Percentiles rank a stretch among this genome's conserved stretches.
phyloP scores from a whole-genome alignment of 2,797 vertebrate species.

The Aeoliscus strigatus region DNA sequence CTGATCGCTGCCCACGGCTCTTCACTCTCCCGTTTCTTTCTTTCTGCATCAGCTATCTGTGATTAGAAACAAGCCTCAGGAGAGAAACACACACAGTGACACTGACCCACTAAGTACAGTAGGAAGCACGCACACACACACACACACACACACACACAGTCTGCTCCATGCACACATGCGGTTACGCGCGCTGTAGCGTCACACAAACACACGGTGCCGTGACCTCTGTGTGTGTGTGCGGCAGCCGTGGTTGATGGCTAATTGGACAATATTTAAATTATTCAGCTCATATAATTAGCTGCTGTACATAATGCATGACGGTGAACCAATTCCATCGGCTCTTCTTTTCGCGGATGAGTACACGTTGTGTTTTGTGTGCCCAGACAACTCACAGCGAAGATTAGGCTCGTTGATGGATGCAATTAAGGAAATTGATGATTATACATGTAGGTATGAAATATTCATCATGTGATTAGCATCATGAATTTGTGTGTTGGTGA shows the following conservation, averaged over 20 bases:
- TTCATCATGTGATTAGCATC: conserved; percentile 19
- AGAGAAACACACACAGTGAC: conserved; percentile 30
- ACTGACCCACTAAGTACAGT: conserved; percentile 13
- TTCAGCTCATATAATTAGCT: conserved; percentile 57
- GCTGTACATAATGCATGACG: conserved; percentile 51
- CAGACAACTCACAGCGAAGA: conserved; percentile 32
- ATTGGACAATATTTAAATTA: conserved; percentile 60
- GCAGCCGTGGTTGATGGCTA: conserved; percentile 40
- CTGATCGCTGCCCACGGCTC: conserved; percentile 54
- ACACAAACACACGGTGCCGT: conserved; percentile 1
- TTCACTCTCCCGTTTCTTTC: conserved; percentile 22
- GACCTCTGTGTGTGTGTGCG: conserved; percentile 12
- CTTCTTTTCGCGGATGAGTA: conserved; percentile 33
- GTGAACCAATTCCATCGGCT: conserved; percentile 38
- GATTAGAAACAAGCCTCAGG: conserved; percentile 62
- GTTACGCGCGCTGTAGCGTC: conserved; percentile 3
- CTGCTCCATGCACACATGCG: conserved; percentile 9
- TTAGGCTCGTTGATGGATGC: conserved; percentile 17
- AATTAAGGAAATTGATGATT: conserved; percentile 47
- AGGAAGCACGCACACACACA: conserved; percentile 10
- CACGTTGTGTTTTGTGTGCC: conserved; percentile 30
- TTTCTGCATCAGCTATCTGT: conserved; percentile 65
- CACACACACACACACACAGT: conserved; percentile 5
- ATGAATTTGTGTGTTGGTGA: conserved; percentile 11
- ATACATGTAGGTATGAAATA: conserved; percentile 31